Conservation (phyloP, 1,140 invertebrate species). For the Eufriesea mexicana region DNA sequence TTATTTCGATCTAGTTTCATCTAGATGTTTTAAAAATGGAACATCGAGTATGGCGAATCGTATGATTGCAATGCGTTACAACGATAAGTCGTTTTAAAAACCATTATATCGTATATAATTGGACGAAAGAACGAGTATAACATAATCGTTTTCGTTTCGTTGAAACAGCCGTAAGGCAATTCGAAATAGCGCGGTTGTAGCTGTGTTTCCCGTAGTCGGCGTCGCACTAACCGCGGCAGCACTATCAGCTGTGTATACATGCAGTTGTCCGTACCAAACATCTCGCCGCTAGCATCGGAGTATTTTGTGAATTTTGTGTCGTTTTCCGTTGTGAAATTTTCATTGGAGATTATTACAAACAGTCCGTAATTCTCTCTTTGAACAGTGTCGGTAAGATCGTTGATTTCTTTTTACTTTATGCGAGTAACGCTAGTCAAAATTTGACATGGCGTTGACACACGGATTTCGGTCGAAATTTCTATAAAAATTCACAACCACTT, state of each 20-base stretch:
- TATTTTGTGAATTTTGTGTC: conserved; percentile 51
- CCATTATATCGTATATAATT: too few species aligned
- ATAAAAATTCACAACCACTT: not conserved
- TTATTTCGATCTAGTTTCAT: not conserved
- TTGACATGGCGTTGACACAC: conserved; percentile 70
- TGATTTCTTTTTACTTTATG: conserved; percentile 62
- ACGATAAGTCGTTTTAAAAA: not conserved
- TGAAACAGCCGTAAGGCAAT: not conserved
- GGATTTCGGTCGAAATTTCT: conserved; percentile 18
- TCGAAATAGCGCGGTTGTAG: conserved; percentile 31
- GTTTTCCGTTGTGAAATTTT: conserved; percentile 41
- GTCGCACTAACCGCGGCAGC: conserved; percentile 45
- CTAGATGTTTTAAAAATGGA: too few species aligned
- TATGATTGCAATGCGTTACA: not conserved
- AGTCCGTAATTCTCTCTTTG: conserved; percentile 16
- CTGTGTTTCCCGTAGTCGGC: not conserved
- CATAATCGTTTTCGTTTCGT: not conserved
- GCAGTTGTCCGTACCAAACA: conserved; percentile 68
- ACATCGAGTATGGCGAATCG: not conserved
- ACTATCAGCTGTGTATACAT: conserved; percentile 66
- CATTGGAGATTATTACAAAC: not conserved
- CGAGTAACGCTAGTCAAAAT: conserved; percentile 40
- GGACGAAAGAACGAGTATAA: not conserved
- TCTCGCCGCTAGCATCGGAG: conserved; percentile 60
- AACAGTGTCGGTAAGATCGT: conserved; percentile 59